phyloP scores from a whole-genome alignment of 2,888 invertebrate genomes.

The Actias luna region DNA sequence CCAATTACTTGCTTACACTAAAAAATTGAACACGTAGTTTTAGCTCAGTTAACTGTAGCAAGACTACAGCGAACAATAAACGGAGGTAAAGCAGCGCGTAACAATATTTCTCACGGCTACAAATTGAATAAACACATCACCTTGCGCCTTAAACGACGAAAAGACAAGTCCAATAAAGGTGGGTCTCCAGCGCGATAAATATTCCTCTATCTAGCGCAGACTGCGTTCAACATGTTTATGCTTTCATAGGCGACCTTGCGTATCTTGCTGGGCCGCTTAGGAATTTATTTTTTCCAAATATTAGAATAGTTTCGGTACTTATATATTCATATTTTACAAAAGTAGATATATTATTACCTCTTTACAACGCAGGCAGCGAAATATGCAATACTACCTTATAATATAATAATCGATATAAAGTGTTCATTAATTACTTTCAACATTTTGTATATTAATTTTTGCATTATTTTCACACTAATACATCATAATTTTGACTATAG shows the following conservation, averaged over 20 bases:
- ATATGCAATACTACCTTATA: neutral
- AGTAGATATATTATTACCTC: neutral
- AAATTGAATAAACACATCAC: constrained; percentile 80
- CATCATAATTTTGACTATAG: neutral
- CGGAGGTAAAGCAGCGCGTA: constrained; percentile 56
- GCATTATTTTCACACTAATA: neutral
- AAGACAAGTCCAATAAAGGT: constrained; percentile 76
- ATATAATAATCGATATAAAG: too few relatives aligned
- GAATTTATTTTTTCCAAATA: constrained; percentile 44
- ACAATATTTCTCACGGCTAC: constrained; percentile 70
- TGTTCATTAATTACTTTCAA: too few relatives aligned
- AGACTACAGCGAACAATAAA: constrained; percentile 50
- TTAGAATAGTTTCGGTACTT: constrained; percentile 10
- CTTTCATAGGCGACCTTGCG: constrained; percentile 45
- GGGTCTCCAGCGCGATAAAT: constrained; percentile 65
- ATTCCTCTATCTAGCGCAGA: constrained; percentile 56
- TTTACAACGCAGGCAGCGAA: neutral
- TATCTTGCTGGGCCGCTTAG: constrained; percentile 45
- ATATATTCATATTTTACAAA: neutral
- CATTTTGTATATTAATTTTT: too few relatives aligned
- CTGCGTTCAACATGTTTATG: constrained; percentile 57
- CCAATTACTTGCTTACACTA: neutral
- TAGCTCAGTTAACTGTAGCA: constrained; percentile 23
- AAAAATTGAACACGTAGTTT: neutral
- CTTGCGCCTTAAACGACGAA: constrained; percentile 71